Evolutionary conservation across 2,888 invertebrate genomes (phyloP).

Genomic region (Thalpophila matura): DNA sequence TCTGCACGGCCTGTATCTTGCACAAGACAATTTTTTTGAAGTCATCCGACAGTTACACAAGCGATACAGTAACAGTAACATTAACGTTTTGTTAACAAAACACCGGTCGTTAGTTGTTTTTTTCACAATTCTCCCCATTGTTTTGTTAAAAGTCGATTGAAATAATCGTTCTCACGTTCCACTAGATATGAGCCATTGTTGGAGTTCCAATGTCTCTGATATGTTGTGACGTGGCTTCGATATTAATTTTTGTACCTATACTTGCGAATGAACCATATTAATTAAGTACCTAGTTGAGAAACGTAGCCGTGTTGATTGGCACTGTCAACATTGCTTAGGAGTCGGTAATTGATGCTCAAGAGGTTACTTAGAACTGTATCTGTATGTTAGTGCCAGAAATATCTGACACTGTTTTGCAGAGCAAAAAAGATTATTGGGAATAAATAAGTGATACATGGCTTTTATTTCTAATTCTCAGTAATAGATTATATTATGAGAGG

Average conservation of each 20-base stretch:
- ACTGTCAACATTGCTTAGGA: not conserved
- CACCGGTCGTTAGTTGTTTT: conserved; percentile 71
- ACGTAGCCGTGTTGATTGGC: not conserved
- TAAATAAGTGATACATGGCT: not conserved
- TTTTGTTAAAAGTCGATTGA: conserved; percentile 75
- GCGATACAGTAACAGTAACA: conserved; percentile 74
- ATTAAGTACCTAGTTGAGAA: conserved; percentile 6
- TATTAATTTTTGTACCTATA: conserved; percentile 21
- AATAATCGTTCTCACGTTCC: conserved; percentile 83
- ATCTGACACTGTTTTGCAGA: no score
- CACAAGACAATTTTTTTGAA: conserved; percentile 46
- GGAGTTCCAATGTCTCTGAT: conserved; percentile 48
- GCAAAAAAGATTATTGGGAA: no score
- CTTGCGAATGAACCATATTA: not conserved
- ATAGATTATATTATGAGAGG: no score
- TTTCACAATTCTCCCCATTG: conserved; percentile 82
- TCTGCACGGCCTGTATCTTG: conserved; percentile 10
- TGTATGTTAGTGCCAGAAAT: no score
- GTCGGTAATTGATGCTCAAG: no score
- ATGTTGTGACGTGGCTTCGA: conserved; percentile 28
- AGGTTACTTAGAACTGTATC: no score
- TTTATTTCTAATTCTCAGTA: not conserved
- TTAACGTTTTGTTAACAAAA: conserved; percentile 78
- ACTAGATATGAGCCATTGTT: conserved; percentile 67
- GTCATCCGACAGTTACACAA: conserved; percentile 71